Evolutionary conservation across 2,888 invertebrate species (phyloP), one percentile per base, ranked within the genome.

Genomic region (Hedychridium roseum): DNA sequence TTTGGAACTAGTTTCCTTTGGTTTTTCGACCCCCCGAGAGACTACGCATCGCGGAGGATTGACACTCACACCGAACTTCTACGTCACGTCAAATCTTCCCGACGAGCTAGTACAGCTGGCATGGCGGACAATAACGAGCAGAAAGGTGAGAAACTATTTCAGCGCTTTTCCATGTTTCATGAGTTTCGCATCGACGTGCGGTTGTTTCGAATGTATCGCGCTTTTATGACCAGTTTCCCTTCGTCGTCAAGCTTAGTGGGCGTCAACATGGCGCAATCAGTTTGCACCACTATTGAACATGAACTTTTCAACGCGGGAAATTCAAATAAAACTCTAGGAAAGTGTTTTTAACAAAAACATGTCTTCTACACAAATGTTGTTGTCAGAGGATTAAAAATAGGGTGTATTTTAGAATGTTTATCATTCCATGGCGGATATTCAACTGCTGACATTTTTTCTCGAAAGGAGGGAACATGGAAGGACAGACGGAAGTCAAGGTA

Each of bases 1-100:
- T 73, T 72, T 67, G 50, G 59, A 61, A 73, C 68, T 62, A 67
- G 71, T 71, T 68, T 60, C 54, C 63, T 59, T 50, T 32, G 53
- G 63, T 66, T 71, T 70, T 68, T 70, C 57, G 57, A 50, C 38
- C 37, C 30, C 50, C 46, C 37, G 47, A 28, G 30, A 53, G 46
- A 23, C 9, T 51, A 23, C 32, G 42, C 27, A 20, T 37, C 34
- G 30, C 38, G 47, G 39, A 49, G 41, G 48, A 63, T 60, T 47
- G 52, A 49, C 50, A 60, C 47, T 62, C 43, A 40, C 39, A 44
- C 32, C 35, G 38, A 34, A 44, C 49, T 37, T 50, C 49, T 53
- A 43, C 39, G n/a, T n/a, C n/a, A n/a, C n/a, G n/a, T n/a, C n/a
- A n/a, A n/a, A n/a, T n/a, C n/a, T n/a, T n/a, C n/a, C n/a, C n/a